Conservation (phyloP, 1,140 invertebrate genomes). For the Thrips palmi region DNA sequence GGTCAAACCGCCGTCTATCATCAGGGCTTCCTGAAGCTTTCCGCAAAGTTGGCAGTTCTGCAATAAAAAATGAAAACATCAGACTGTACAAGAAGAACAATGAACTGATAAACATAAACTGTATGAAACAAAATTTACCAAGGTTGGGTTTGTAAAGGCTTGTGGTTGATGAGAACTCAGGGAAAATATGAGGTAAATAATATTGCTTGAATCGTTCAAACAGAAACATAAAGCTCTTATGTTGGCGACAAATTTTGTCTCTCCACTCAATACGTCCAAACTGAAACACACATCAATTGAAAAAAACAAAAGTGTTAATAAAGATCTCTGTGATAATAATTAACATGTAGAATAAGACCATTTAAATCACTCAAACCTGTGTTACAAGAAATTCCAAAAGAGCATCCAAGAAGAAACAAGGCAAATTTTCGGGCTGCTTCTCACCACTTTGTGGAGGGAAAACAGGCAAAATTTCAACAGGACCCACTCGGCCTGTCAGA, state of each 20-base stretch:
- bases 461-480: conserved; percentile 64
- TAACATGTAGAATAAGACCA: conserved; percentile 8
- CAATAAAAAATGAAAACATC: conserved; percentile 6
- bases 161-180: conserved; percentile 64
- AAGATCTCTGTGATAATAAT: conserved; percentile 4
- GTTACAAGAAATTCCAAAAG: conserved; percentile 82
- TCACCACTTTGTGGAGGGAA: conserved; percentile 69
- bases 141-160: conserved; percentile 75
- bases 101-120: conserved; percentile 8
- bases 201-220: conserved; percentile 82
- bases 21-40: conserved; percentile 9
- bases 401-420: conserved; percentile 71
- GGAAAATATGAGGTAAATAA: conserved; percentile 81
- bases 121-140: conserved; percentile 30
- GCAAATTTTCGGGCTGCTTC: conserved; percentile 72
- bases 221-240: conserved; percentile 74
- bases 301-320: conserved; percentile 9
- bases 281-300: conserved; percentile 22
- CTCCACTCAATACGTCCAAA: conserved; percentile 82
- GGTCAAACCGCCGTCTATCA: conserved; percentile 19
- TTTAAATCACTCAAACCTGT: conserved; percentile 30
- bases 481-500: conserved; percentile 44
- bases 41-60: conserved; percentile 20
- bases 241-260: conserved; percentile 57
- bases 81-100: background rate